Base-by-base conservation (phyloP, 2,888 invertebrate species). In the Drosophila formosana region DNA sequence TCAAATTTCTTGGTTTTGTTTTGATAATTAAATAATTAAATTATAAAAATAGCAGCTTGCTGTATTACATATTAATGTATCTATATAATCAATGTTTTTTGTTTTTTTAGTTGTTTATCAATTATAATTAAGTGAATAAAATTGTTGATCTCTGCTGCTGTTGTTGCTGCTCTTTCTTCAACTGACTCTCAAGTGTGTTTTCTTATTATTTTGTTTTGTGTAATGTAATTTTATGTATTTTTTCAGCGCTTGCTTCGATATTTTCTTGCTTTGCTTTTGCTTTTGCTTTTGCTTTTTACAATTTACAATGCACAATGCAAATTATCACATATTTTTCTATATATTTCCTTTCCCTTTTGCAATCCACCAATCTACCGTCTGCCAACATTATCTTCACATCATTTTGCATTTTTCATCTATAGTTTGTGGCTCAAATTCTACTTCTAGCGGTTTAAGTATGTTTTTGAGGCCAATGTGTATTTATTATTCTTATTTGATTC, bases 251-350 rank as follows among this genome's bases (percentile, higher is more conserved):
- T 80, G 65, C 69, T 63, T 80, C 56, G 69, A 72, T 68, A 65
- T 68, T 74, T 69, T 65, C 37, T 65, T 58, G 58, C 39, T 58
- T 58, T 55, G 43, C 30, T 37, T 62, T 18, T 18, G 18, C 18
- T 37, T 62, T 18, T 18, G 18, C 18, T 18, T 47, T 65, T 58
- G 55, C 62, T 71, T 76, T 75, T 70, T 87, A 87, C 78, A 88
- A 78, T 89, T 85, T 85, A 85, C 85, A 85, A 83, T 90, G 90
- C 90, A 90, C 89, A 89, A 90, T 90, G 90, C 90, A 90, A 90
- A 86, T 89, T 89, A 89, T 89, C 89, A 89, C 89, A 89, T 87
- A 76, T 89, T 80, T 81, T 82, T 76, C 58, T 58, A 50, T 58
- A 41, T 50, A 69, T 66, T 43, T 58, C 50, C 50, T 45, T 53